Evolutionary conservation across 2,113 vertebrate genomes (phyloP).

Genomic region (Rhinichthys klamathensis): DNA sequence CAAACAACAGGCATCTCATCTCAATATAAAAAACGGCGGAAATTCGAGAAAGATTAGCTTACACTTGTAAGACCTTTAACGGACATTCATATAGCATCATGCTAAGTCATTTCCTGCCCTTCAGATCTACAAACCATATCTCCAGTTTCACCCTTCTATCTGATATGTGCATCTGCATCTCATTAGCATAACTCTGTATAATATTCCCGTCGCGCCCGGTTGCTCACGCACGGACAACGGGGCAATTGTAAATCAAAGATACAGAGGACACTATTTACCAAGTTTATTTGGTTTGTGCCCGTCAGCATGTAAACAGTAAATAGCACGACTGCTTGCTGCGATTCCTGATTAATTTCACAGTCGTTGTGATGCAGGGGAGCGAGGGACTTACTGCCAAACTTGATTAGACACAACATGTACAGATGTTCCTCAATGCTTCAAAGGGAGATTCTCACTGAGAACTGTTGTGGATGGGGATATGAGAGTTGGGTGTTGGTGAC

Average conservation of each 20-base stretch:
- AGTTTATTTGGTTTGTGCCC: conserved; percentile 58
- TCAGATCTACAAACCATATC: conserved; percentile 13
- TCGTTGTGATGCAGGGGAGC: conserved; percentile 32
- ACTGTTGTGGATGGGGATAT: neutral
- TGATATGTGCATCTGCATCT: conserved; percentile 47
- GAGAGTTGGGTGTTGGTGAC: neutral
- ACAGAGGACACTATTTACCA: conserved; percentile 56
- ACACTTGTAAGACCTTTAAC: conserved; percentile 6
- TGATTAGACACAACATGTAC: conserved; percentile 60
- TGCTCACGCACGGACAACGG: conserved; percentile 44
- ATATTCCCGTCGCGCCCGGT: conserved; percentile 52
- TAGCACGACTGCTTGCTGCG: conserved; percentile 31
- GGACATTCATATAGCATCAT: neutral
- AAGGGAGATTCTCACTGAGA: conserved; percentile 39
- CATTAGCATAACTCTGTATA: conserved; percentile 59
- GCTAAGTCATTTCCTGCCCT: conserved; percentile 35
- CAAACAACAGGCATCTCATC: neutral
- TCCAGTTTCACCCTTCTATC: conserved; percentile 33
- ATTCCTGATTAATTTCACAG: conserved; percentile 51
- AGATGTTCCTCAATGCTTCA: conserved; percentile 60
- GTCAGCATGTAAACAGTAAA: conserved; percentile 55
- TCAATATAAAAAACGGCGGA: neutral
- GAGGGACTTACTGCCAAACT: conserved; percentile 18
- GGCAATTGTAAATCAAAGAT: conserved; percentile 56
- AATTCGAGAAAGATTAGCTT: conserved; percentile 25